A percentile compares a stretch with the other conserved stretches of the same genome.
Evolutionary conservation across 1,140 invertebrate species (phyloP).

Genomic region (Drosophila subpulchrella): DNA sequence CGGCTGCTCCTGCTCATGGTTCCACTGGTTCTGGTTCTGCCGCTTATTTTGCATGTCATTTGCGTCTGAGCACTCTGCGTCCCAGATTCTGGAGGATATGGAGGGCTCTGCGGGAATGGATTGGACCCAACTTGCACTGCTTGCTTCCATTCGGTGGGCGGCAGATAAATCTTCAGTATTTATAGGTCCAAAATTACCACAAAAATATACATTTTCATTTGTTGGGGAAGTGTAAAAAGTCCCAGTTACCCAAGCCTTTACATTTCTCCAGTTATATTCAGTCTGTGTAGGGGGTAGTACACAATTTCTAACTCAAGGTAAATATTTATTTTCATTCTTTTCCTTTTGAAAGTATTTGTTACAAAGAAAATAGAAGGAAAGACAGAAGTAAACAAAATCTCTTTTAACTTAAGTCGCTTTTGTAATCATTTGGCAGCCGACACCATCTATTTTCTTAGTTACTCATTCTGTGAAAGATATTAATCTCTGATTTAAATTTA

Average conservation of each 20-base stretch:
- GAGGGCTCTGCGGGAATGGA: constrained; percentile 2
- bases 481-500: too few relatives aligned
- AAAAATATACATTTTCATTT: constrained; percentile 7
- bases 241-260: constrained; percentile 1
- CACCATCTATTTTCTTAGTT: not conserved
- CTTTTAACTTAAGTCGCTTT: too few relatives aligned
- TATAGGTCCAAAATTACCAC: constrained; percentile 23
- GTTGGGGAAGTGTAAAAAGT: constrained; percentile 7
- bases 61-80: constrained; percentile 46
- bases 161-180: constrained; percentile 46
- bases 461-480: not conserved
- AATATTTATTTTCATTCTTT: constrained; percentile 1
- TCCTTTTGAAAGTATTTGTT: not conserved
- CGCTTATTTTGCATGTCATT: constrained; percentile 63
- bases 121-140: constrained; percentile 11
- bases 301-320: not conserved
- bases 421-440: too few relatives aligned
- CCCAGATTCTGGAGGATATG: constrained; percentile 1
- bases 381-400: not conserved
- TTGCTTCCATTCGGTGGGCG: constrained; percentile 22
- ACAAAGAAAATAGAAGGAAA: not conserved
- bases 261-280: not conserved
- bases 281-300: not conserved
- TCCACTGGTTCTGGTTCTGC: constrained; percentile 17
- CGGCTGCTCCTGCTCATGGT: constrained; percentile 20